A percentile compares a stretch with the other conserved stretches of the same genome.
Conservation (phyloP, 2,888 invertebrate genomes). For the Encarsia formosa region DNA sequence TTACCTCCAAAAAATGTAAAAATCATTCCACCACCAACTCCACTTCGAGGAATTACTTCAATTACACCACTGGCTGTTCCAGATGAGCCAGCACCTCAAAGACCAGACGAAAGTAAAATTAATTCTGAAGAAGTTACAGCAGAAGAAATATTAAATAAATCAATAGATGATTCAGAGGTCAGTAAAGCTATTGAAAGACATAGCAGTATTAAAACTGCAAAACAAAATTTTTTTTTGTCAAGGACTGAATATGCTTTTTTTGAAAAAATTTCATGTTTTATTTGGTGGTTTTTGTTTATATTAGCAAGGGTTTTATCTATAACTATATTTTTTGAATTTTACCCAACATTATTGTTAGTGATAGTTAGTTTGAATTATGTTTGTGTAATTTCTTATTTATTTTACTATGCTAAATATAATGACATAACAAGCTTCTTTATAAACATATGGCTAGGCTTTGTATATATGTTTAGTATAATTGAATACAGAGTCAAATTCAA, state of each 20-base stretch:
- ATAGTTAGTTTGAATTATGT: conserved; percentile 65
- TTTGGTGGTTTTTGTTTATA: conserved; percentile 77
- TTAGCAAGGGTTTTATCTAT: conserved; percentile 68
- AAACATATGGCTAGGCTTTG: conserved; percentile 64
- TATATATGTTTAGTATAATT: conserved; percentile 72
- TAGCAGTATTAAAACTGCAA: conserved; percentile 33
- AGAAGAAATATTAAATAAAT: conserved; percentile 14
- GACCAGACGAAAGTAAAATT: conserved; percentile 42
- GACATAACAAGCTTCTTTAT: conserved; percentile 43
- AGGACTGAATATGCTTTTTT: conserved; percentile 57
- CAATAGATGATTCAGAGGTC: conserved; percentile 22
- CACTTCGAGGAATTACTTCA: conserved; percentile 45
- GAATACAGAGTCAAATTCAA: conserved; percentile 77
- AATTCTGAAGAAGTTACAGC: conserved; percentile 20
- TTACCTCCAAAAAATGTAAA: conserved; percentile 48
- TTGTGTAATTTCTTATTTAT: conserved; percentile 62
- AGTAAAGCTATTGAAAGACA: conserved; percentile 26
- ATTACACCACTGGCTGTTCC: conserved; percentile 43
- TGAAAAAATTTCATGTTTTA: conserved; percentile 64
- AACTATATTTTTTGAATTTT: conserved; percentile 66
- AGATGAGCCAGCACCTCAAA: conserved; percentile 46
- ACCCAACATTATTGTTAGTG: conserved; percentile 48
- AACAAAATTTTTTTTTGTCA: no score
- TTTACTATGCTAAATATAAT: conserved; percentile 66
- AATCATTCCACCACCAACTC: conserved; percentile 45